These are phyloP conservation scores for Nyctalus aviator DNA, from an alignment of 2,797 vertebrate species.

Conservation along the genomic window DNA sequence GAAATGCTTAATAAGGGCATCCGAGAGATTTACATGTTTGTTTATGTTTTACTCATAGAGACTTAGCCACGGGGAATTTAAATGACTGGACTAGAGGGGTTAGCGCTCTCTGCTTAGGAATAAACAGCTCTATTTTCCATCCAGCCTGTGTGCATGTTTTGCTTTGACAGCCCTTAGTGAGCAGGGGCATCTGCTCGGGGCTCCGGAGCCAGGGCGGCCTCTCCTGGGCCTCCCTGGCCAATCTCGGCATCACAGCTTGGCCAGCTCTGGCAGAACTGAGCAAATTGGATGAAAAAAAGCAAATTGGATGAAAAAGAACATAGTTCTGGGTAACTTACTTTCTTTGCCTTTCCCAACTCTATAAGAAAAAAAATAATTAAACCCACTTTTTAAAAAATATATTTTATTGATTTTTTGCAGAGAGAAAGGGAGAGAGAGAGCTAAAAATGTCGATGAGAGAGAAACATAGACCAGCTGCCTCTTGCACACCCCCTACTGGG, in stretches of 20 bases:
- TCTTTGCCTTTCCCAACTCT: neutral
- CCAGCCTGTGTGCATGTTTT: neutral
- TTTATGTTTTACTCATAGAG: constrained; percentile 44
- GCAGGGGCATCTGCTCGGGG: neutral
- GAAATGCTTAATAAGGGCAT: constrained; percentile 25
- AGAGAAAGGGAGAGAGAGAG: no score
- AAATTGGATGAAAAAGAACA: no score
- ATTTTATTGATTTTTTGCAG: no score
- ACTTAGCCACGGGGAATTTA: neutral
- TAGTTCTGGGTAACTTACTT: neutral
- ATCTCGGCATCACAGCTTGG: neutral
- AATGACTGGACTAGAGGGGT: neutral
- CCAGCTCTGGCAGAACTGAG: neutral
- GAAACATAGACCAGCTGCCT: no score
- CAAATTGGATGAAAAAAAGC: no score
- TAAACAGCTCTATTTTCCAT: neutral
- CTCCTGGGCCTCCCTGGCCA: neutral
- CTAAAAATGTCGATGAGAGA: no score
- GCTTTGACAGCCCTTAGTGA: neutral
- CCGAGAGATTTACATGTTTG: constrained; percentile 55
- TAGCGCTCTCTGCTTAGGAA: constrained; percentile 44
- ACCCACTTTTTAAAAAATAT: neutral
- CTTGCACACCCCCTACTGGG: no score
- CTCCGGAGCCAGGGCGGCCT: neutral
- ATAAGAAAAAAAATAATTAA: neutral